Evolutionary conservation across 2,888 invertebrate genomes (phyloP).

Genomic region (Hemithea aestivaria): DNA sequence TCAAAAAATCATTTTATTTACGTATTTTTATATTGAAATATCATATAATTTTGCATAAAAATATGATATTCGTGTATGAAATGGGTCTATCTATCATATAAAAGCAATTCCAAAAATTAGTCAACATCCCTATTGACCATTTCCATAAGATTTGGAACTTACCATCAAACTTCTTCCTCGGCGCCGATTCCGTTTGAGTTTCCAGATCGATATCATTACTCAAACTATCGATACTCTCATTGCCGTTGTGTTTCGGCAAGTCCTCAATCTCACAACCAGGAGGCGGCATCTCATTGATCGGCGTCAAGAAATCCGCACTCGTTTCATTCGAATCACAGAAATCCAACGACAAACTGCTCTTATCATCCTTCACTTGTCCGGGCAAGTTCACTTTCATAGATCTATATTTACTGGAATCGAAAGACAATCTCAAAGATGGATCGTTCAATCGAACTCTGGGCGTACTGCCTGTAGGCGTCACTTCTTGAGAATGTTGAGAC

Average conservation of each 20-base stretch:
- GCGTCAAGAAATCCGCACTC: conserved; percentile 72
- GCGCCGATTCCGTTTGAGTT: conserved; percentile 70
- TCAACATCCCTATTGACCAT: no score
- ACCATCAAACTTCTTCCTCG: conserved; percentile 60
- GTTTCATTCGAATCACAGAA: conserved; percentile 75
- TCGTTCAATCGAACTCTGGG: conserved; percentile 59
- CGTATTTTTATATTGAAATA: no score
- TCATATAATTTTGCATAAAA: no score
- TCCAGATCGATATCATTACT: conserved; percentile 69
- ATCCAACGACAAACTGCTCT: conserved; percentile 66
- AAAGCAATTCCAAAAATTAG: no score
- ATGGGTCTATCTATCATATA: no score
- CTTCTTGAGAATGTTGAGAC: conserved; percentile 70
- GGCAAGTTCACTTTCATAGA: conserved; percentile 52
- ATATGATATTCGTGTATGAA: no score
- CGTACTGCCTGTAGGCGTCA: conserved; percentile 63
- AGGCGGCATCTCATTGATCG: conserved; percentile 74
- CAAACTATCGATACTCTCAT: conserved; percentile 64
- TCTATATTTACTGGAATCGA: conserved; percentile 67
- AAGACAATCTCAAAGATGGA: conserved; percentile 61
- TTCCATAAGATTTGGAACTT: no score
- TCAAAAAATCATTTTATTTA: no score
- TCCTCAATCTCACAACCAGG: conserved; percentile 71
- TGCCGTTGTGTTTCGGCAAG: conserved; percentile 67
- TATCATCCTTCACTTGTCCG: conserved; percentile 56